phyloP scores from a whole-genome alignment of 1,140 invertebrate genomes.

The Pinna nobilis region DNA sequence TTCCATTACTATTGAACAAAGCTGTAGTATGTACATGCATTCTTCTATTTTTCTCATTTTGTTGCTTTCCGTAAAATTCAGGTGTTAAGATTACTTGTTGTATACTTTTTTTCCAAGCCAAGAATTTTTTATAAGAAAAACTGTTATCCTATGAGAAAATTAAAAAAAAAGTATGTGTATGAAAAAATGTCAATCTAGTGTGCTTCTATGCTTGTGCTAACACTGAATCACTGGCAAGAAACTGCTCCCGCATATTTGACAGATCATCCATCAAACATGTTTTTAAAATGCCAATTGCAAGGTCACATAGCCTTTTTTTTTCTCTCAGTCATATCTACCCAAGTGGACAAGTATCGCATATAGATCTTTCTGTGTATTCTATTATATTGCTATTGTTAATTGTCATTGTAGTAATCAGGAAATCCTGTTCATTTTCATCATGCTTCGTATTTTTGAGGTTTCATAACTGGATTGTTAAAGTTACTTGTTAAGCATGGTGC shows the following conservation, averaged over 20 bases:
- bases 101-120: constrained; percentile 5
- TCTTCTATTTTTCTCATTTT: too few species aligned
- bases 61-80: background rate
- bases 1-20: constrained; percentile 6
- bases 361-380: background rate
- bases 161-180: constrained; percentile 3
- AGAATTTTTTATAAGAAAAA: constrained; percentile 27
- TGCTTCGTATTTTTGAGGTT: constrained; percentile 17
- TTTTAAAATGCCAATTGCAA: too few species aligned
- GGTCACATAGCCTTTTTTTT: constrained; percentile 3
- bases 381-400: constrained; percentile 15
- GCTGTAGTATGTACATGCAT: background rate
- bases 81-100: constrained; percentile 17
- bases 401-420: constrained; percentile 12
- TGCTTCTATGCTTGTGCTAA: constrained; percentile 16
- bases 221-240: constrained; percentile 14
- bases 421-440: constrained; percentile 8
- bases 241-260: too few species aligned
- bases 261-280: too few species aligned
- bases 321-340: constrained; percentile 8
- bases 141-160: background rate
- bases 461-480: constrained; percentile 6
- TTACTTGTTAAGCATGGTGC: constrained; percentile 28
- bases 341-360: constrained; percentile 5
- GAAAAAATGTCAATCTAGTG: background rate